phyloP scores from a whole-genome alignment of 1,140 invertebrate species.

The Luehdorfia chinensis region DNA sequence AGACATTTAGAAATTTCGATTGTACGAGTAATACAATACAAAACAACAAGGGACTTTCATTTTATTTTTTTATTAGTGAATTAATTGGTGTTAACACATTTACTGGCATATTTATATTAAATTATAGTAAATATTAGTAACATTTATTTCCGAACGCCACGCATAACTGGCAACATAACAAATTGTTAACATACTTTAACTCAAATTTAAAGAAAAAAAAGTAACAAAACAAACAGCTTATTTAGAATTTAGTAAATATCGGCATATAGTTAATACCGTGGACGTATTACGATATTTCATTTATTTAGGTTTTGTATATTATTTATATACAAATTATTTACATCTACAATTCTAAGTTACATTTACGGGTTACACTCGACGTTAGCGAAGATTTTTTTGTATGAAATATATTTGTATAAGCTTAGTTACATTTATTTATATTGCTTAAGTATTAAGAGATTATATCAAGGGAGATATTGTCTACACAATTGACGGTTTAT shows the following conservation, averaged over 20 bases:
- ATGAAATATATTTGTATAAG: conserved; percentile 22
- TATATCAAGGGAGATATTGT: conserved; percentile 46
- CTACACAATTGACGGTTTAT: conserved; percentile 60
- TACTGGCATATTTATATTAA: neutral
- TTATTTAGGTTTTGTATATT: conserved; percentile 19
- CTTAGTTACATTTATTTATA: conserved; percentile 13
- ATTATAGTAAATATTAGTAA: neutral
- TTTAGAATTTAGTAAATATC: conserved; percentile 19
- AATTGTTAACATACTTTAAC: neutral
- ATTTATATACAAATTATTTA: conserved; percentile 27
- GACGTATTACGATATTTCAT: conserved; percentile 58
- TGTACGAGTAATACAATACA: too few species aligned
- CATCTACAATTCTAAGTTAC: conserved; percentile 20
- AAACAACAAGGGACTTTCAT: too few species aligned
- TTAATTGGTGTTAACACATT: neutral
- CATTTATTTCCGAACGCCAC: neutral
- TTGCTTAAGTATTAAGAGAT: conserved; percentile 22
- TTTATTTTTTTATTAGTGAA: neutral
- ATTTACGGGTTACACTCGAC: conserved; percentile 23
- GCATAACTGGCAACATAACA: too few species aligned
- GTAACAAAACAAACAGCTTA: neutral
- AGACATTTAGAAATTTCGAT: neutral
- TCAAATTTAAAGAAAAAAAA: neutral
- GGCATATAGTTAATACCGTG: conserved; percentile 50
- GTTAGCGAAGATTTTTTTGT: conserved; percentile 34